A percentile compares a stretch with the other conserved stretches of the same genome.
These are phyloP conservation scores for Rhyacichthys aspro DNA, from an alignment of 2,797 vertebrate genomes.

Conservation along the genomic window DNA sequence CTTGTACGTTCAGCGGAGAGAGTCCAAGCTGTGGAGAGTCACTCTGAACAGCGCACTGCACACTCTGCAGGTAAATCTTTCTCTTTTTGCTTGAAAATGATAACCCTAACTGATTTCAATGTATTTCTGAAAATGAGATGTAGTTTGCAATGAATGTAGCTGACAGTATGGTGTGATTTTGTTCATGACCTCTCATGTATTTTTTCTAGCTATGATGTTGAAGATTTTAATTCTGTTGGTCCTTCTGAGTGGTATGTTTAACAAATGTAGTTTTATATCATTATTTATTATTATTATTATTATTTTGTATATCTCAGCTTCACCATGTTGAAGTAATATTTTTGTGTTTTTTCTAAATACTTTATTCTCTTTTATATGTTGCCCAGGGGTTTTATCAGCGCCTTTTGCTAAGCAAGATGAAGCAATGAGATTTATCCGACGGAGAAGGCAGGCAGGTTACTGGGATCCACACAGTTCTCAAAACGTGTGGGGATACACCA, in stretches of 20 bases:
- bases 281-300: no score
- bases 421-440: constrained; percentile 70
- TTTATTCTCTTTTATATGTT: not conserved
- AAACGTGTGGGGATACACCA: constrained; percentile 73
- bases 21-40: constrained; percentile 38
- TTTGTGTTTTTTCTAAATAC: no score
- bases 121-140: no score
- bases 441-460: constrained; percentile 70
- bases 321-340: not conserved
- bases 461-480: constrained; percentile 75
- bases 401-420: constrained; percentile 70
- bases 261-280: no score
- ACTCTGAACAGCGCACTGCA: constrained; percentile 8
- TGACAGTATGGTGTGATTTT: not conserved
- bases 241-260: constrained; percentile 64
- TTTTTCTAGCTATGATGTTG: constrained; percentile 60
- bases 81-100: not conserved
- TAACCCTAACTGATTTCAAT: no score
- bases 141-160: not conserved
- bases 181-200: not conserved
- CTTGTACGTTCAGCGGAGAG: constrained; percentile 34
- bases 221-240: constrained; percentile 55
- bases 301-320: no score
- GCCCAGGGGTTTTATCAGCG: constrained; percentile 60
- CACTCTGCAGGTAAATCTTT: constrained; percentile 50